Evolutionary conservation across 2,113 vertebrate species (phyloP), one percentile per base, ranked within the genome.

Genomic region (Trematomus loennbergii): DNA sequence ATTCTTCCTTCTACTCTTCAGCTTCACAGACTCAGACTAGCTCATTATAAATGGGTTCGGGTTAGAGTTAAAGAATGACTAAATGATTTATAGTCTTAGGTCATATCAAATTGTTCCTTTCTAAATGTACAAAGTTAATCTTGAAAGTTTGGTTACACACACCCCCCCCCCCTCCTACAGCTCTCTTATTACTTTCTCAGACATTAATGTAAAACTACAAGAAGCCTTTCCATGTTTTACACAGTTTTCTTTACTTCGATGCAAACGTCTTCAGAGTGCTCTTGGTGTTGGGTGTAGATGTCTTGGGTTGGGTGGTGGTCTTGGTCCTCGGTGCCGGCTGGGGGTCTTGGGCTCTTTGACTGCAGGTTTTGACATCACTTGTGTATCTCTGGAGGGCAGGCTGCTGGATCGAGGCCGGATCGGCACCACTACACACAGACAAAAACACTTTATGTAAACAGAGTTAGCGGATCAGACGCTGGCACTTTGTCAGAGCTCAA

Each of bases 271-370:
- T 89, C 22, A 8, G 12, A 6, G 60, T 15, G 0, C 53, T 70
- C 81, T 60, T 70, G 75, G 43, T 94, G 94, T 91, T 96, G 79
- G 95, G 94, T 13, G 93, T 94, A 12, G 96, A 95, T 0, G 89
- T 95, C 20, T 84, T 95, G 18, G 96, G 92, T 20, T 88, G 45
- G 22, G 53, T 1, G 89, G 18, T 52, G 80, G 13, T 91, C 86
- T 88, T 92, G 88, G 88, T 72, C 88, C 94, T 88, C 0, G 72
- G 87, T 22, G 93, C 85, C 18, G 92, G 88, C 88, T 95, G 93
- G 0, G 95, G 73, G 95, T 93, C 43, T 88, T 73, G 43, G 89
- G 55, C 17, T 88, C 87, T 74, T 79, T 92, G 63, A 72, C 62
- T 2, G 82, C 49, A 12, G 88, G n/a, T 73, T 66, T 84, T 16